A percentile compares a stretch with the other conserved stretches of the same genome.
Conservation (phyloP, 1,140 invertebrate genomes). For the Pemphigus obesinymphae region DNA sequence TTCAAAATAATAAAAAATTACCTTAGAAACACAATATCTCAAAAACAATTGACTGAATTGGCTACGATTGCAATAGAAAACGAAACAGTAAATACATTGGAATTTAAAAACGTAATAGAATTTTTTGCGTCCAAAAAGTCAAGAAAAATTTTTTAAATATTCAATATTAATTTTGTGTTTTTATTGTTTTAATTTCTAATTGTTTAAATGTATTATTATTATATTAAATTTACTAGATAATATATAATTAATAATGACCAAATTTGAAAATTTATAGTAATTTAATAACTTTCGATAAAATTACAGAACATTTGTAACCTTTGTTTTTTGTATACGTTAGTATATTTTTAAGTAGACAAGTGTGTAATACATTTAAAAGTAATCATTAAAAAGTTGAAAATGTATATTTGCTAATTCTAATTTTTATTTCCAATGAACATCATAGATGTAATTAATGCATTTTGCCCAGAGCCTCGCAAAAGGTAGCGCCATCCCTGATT, state of each 20-base stretch:
- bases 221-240: neutral
- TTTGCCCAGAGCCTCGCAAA: no score
- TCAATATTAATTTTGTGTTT: neutral
- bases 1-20: neutral
- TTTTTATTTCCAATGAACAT: neutral
- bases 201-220: neutral
- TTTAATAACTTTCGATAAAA: neutral
- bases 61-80: neutral
- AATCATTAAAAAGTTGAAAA: neutral
- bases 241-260: neutral
- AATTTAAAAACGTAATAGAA: neutral
- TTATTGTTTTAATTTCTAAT: neutral
- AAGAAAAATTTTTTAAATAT: neutral
- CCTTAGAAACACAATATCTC: neutral
- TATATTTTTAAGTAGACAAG: neutral
- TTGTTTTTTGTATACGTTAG: neutral
- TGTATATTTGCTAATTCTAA: neutral
- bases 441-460: neutral
- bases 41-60: conserved; percentile 11
- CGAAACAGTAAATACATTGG: neutral
- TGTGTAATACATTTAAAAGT: neutral
- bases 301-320: neutral
- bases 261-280: neutral
- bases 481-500: no score
- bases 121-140: neutral